Percentiles rank a stretch among this genome's conserved stretches.
Conservation (phyloP, 2,113 vertebrate species). For the Sylvietta virens region DNA sequence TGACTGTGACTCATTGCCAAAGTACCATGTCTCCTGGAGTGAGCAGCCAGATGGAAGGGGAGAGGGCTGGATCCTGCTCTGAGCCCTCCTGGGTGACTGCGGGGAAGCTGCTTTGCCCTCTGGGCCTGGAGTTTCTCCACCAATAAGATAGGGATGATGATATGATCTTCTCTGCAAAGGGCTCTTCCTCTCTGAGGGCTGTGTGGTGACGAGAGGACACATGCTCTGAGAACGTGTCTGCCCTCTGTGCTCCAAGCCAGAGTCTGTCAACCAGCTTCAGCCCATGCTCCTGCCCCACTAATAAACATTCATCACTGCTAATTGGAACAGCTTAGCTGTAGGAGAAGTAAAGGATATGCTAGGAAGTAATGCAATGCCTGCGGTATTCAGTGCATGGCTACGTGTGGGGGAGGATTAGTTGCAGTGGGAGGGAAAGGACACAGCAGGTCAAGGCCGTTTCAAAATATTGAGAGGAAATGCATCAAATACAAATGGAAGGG, state of each 20-base stretch:
- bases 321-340: background rate
- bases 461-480: background rate
- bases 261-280: background rate
- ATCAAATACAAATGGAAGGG: background rate
- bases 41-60: background rate
- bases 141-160: background rate
- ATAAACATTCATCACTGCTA: background rate
- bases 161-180: background rate
- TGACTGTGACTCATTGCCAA: background rate
- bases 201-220: fast-evolving
- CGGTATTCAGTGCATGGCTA: background rate
- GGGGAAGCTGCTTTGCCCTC: background rate
- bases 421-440: background rate
- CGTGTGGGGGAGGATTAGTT: background rate
- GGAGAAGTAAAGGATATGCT: background rate
- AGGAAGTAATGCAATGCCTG: background rate
- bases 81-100: background rate
- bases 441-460: background rate
- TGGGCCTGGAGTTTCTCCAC: background rate
- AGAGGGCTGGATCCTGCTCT: background rate
- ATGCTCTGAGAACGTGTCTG: background rate
- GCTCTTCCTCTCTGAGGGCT: background rate
- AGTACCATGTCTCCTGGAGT: background rate
- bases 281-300: background rate
- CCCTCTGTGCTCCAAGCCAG: background rate